phyloP scores from a whole-genome alignment of 2,797 vertebrate genomes.

The Cuniculus paca region DNA sequence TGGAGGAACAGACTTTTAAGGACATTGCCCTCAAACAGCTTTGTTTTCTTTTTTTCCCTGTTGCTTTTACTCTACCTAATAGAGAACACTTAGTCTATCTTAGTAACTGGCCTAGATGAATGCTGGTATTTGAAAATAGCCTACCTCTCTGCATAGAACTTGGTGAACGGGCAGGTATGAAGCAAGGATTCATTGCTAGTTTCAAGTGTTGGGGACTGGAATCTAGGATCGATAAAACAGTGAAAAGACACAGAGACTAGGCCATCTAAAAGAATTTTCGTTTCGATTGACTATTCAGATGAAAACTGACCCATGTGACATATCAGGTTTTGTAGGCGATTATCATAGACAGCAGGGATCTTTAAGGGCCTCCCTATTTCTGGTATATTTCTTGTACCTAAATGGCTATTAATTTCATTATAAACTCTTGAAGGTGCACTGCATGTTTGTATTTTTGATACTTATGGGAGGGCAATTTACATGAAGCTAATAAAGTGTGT shows the following conservation, averaged over 20 bases:
- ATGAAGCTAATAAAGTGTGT: constrained; percentile 19
- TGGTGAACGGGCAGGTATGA: constrained; percentile 28
- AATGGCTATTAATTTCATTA: not conserved
- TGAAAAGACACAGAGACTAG: not conserved
- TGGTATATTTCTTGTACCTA: constrained; percentile 54
- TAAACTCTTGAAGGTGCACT: constrained; percentile 49
- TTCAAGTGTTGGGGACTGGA: not conserved
- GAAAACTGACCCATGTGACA: constrained; percentile 39
- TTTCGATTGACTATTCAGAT: constrained; percentile 69
- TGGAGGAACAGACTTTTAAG: constrained; percentile 67
- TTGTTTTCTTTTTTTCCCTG: not conserved
- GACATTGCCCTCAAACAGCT: constrained; percentile 43
- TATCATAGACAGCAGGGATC: constrained; percentile 15
- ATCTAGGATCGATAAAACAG: not conserved
- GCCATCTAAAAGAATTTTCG: constrained; percentile 24
- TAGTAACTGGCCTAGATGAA: constrained; percentile 20
- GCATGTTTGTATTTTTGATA: constrained; percentile 10
- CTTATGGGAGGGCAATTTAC: not conserved
- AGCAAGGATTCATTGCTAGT: constrained; percentile 14
- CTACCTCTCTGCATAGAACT: constrained; percentile 21
- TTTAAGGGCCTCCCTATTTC: constrained; percentile 4
- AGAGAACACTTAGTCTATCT: constrained; percentile 49
- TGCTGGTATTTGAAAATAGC: constrained; percentile 61
- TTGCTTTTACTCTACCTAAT: constrained; percentile 54
- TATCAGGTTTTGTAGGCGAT: constrained; percentile 43